These are phyloP conservation scores for Manacus vitellinus DNA, from an alignment of 2,113 vertebrate genomes.

Conservation along the genomic window DNA sequence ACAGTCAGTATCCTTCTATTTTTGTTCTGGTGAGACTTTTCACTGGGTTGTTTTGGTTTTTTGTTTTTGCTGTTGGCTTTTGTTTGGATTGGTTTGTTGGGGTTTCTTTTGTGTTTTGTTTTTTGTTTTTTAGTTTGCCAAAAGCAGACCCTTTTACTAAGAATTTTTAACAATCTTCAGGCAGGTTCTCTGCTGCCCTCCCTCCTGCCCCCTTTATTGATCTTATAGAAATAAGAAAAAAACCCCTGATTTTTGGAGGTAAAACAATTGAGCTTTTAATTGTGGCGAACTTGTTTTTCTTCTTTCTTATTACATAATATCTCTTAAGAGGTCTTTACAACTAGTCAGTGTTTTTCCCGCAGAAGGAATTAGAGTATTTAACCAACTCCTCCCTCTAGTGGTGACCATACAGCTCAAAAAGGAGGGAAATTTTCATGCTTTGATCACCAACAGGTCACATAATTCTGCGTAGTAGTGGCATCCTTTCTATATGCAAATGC, in stretches of 20 bases:
- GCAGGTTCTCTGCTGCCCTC: not conserved
- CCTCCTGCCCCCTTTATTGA: not conserved
- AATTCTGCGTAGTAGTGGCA: not conserved
- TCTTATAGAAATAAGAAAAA: not conserved
- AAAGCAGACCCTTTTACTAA: not conserved
- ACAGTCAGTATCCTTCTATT: not conserved
- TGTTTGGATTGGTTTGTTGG: not conserved
- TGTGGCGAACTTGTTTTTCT: not conserved
- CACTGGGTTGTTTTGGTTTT: not conserved
- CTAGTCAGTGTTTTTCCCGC: not conserved
- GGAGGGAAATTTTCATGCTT: too few species aligned
- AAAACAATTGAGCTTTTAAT: not conserved
- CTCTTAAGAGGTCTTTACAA: not conserved
- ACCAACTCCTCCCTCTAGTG: conserved; percentile 33
- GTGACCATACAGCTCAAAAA: not conserved
- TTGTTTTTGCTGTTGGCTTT: not conserved
- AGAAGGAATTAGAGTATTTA: not conserved
- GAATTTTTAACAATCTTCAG: not conserved
- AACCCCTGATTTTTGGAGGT: not conserved
- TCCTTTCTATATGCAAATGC: not conserved
- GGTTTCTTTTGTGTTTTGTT: not conserved
- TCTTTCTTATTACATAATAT: not conserved
- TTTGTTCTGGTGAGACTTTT: not conserved
- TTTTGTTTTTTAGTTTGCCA: not conserved
- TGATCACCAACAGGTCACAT: fast-evolving